These are phyloP conservation scores for Whitmania pigra DNA, from an alignment of 1,140 invertebrate genomes.

Conservation along the genomic window DNA sequence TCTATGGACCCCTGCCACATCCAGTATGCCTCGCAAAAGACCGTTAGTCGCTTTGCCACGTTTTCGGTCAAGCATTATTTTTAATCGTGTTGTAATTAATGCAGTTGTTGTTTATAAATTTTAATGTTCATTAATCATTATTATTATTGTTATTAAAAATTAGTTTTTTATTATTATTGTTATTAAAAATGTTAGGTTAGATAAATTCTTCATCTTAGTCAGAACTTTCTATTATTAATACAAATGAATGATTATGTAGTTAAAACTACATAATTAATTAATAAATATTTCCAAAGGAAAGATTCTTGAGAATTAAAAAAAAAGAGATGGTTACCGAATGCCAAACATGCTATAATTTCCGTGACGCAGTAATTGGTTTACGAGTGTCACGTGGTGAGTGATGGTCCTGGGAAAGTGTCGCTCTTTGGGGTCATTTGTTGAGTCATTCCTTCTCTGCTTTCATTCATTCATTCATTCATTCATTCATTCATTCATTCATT, in stretches of 20 bases:
- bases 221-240: too few species aligned
- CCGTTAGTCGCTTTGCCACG: background rate
- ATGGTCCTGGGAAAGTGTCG: too few species aligned
- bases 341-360: background rate
- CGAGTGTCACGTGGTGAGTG: too few species aligned
- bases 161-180: too few species aligned
- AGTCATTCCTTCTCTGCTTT: background rate
- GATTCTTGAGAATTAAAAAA: background rate
- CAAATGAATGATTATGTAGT: too few species aligned
- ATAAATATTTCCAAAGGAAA: background rate
- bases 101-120: too few species aligned
- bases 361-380: background rate
- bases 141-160: too few species aligned
- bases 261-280: background rate
- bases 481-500: background rate
- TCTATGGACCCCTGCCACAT: background rate
- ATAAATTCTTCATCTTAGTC: too few species aligned
- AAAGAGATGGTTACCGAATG: background rate
- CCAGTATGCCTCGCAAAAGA: background rate
- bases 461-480: constrained; percentile 12
- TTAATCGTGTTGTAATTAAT: too few species aligned
- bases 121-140: too few species aligned
- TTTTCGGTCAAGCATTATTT: background rate
- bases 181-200: too few species aligned
- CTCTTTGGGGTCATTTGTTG: background rate